Base-by-base conservation (phyloP, 2,888 invertebrate genomes). In the Dolichomitus sp. region DNA sequence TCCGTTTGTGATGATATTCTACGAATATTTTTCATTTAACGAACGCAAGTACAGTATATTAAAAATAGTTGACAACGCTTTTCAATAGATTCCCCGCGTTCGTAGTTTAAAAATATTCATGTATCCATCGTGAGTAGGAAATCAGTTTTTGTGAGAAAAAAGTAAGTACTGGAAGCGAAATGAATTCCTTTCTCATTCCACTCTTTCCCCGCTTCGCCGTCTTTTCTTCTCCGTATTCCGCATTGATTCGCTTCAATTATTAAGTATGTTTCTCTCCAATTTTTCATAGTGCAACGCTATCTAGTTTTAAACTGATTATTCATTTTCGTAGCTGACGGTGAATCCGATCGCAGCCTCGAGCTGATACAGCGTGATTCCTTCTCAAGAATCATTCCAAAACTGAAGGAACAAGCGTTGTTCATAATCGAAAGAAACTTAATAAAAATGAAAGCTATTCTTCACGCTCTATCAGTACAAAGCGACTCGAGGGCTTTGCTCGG, bases 251-350 rank as follows among this genome's bases (percentile, higher is more conserved):
- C 74, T 52, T 79, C 78, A 65, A 54, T 78, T 69, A 74, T 63
- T 50, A 23, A 33, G 33, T 42, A 61, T 69, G 69, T 70, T 65
- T 30, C 37, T 57, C 50, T 59, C 72, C 68, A 80, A 83, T 80
- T 83, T 80, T 52, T 83, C 76, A 83, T 83, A 80, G 80, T 83
- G 83, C 83, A 83, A 83, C 76, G 83, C 80, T 80, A 83, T 83
- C 83, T 83, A 83, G 52, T 70, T 59, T 69, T 59, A 59, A 68
- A 59, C 50, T n/a, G 59, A 57, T 82, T 78, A 52, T 78, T 50
- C 11, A 42, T 79, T 33, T 37, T 52, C 45, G 33, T 42, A 59
- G 40, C 79, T 59, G 66, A 72, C 48, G 42, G 40, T 11, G 23
- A 61, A 6, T 27, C 19, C 50, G 27, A 12, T 11, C 23, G 50